A percentile compares a stretch with the other conserved stretches of the same genome.
Evolutionary conservation across 2,888 invertebrate genomes (phyloP).

Genomic region (Dusona sp.): DNA sequence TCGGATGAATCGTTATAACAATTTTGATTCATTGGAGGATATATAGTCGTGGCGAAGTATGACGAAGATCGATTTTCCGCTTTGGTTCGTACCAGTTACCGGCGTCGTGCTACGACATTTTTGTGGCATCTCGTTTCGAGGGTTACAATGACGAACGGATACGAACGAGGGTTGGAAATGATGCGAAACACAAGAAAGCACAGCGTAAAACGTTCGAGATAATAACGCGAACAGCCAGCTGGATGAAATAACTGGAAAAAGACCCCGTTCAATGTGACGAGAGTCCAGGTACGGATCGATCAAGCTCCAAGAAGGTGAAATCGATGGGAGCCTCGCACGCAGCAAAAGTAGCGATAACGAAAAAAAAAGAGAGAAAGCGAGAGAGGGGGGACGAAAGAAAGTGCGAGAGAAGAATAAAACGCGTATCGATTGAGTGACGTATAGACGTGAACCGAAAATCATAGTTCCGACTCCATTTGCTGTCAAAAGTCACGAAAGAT

Average conservation of each 20-base stretch:
- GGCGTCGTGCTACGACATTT: neutral
- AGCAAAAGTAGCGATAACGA: neutral
- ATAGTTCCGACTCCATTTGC: neutral
- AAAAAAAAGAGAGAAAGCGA: neutral
- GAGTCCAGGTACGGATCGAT: conserved; percentile 28
- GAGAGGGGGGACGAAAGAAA: neutral
- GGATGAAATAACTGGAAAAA: neutral
- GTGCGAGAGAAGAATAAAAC: neutral
- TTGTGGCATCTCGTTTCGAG: conserved; percentile 2
- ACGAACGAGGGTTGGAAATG: neutral
- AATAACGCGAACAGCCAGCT: conserved; percentile 15
- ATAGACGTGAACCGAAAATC: neutral
- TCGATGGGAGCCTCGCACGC: neutral
- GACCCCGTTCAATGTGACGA: neutral
- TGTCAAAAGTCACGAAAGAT: neutral
- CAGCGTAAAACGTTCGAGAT: neutral
- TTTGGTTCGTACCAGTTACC: conserved; percentile 3
- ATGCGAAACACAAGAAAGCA: neutral
- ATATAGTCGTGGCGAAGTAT: neutral
- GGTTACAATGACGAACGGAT: conserved; percentile 5
- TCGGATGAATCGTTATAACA: neutral
- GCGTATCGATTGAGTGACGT: conserved; percentile 1
- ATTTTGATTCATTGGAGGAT: neutral
- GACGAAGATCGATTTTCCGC: neutral
- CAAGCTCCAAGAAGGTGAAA: neutral